Evolutionary conservation across 2,797 vertebrate genomes (phyloP).

Genomic region (Huso huso): DNA sequence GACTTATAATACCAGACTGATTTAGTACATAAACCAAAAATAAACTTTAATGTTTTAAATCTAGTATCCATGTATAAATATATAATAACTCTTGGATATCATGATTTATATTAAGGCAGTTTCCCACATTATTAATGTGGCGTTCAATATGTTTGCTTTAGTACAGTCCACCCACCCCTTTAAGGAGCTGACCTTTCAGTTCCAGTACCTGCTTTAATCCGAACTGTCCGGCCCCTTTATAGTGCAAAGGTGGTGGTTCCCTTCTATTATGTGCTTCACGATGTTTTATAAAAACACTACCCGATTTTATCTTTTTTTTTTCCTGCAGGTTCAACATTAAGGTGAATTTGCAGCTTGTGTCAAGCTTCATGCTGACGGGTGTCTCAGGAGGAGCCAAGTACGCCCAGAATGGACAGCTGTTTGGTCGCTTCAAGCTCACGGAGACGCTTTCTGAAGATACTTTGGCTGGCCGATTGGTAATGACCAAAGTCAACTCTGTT

Average conservation of each 20-base stretch:
- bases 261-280: not conserved
- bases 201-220: no score
- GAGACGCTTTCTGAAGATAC: conserved; percentile 98
- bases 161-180: no score
- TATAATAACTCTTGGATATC: no score
- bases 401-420: conserved; percentile 93
- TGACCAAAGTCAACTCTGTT: conserved; percentile 98
- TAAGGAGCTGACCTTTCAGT: no score
- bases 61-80: no score
- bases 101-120: no score
- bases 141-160: no score
- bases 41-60: no score
- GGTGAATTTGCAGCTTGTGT: conserved; percentile 93
- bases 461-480: conserved; percentile 90
- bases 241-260: not conserved
- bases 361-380: conserved; percentile 96
- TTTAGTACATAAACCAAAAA: no score
- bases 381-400: conserved; percentile 97
- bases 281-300: not conserved
- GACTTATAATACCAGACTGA: no score
- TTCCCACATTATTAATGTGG: no score
- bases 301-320: conserved; percentile 24
- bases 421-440: conserved; percentile 94
- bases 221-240: no score
- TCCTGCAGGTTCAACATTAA: conserved; percentile 93